Evolutionary conservation across 2,113 vertebrate genomes (phyloP).

Genomic region (Vombatus ursinus): DNA sequence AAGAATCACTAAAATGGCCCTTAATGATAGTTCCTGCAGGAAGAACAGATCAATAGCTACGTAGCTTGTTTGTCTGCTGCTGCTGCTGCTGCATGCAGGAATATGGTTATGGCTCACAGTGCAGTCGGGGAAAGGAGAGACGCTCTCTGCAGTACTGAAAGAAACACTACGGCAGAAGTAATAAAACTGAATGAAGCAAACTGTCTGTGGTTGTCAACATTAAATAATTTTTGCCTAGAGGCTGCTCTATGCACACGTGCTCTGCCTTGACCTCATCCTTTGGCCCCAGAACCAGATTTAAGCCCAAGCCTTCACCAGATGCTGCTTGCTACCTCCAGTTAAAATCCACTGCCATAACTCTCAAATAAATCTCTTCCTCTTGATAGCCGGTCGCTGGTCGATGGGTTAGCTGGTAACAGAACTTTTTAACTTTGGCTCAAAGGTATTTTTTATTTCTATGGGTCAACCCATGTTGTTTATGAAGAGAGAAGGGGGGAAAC

Average conservation of each 20-base stretch:
- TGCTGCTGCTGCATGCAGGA: neutral
- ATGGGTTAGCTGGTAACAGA: neutral
- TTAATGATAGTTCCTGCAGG: slow-evolving; percentile 1
- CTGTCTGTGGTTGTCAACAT: neutral
- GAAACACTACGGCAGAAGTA: neutral
- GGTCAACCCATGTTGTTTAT: neutral
- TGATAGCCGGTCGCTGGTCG: neutral
- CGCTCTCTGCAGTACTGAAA: neutral
- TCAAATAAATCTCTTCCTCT: neutral
- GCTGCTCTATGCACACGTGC: neutral
- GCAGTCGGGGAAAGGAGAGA: neutral
- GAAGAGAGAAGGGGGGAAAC: neutral
- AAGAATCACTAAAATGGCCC: neutral
- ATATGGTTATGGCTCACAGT: neutral
- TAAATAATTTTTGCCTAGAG: neutral
- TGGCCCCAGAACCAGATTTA: neutral
- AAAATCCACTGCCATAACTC: neutral
- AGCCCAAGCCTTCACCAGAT: neutral
- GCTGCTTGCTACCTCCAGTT: neutral
- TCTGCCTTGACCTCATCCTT: neutral
- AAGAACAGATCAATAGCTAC: neutral
- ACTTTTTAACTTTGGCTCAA: neutral
- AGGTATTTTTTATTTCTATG: neutral
- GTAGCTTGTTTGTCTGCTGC: neutral
- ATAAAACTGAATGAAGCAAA: neutral